Evolutionary conservation across 2,888 invertebrate genomes (phyloP), one percentile per base, ranked within the genome.

Genomic region (Sinhomidia bicolor): DNA sequence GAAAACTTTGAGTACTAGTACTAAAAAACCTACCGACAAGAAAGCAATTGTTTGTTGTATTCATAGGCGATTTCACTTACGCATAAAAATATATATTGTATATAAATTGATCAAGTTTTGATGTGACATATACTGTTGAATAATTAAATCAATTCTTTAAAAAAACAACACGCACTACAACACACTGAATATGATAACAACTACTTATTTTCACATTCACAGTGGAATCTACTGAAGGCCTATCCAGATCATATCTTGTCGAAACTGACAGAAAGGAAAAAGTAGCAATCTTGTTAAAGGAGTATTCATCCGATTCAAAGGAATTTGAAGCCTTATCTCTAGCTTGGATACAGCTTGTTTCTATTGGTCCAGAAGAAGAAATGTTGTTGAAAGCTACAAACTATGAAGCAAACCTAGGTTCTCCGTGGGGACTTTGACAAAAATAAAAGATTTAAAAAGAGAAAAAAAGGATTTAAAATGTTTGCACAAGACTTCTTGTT

Each of bases 251-350:
- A 85, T 90, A 90, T 87, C 79, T 79, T 60, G 84, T 87, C 54
- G 90, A 90, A 89, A 90, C 89, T 51, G 54, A 84, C 60, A 90
- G 89, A 90, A 90, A 89, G 84, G 89, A 81, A 84, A 90, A 90
- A 82, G 60, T 90, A 68, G 90, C 81, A 71, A 80, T 71, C 68
- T 47, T 87, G 84, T 89, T 89, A 74, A 84, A 89, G 89, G 85
- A 90, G 74, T 90, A 60, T 84, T 68, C 89, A 32, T 80, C 89
- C 54, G 29, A 17, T 44, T 78, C 89, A 54, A 89, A 90, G 87
- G 89, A 89, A 81, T 90, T 89, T 36, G 89, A 89, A 47, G 87
- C 74, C 71, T 87, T 90, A 41, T 62, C 83, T 7, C 60, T 90
- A 36, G 90, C 90, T 81, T 90, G 90, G 90, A 90, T 83, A 79